A percentile compares a stretch with the other conserved stretches of the same genome.
phyloP scores from a whole-genome alignment of 2,113 vertebrate genomes.

The Aphelocoma coerulescens region DNA sequence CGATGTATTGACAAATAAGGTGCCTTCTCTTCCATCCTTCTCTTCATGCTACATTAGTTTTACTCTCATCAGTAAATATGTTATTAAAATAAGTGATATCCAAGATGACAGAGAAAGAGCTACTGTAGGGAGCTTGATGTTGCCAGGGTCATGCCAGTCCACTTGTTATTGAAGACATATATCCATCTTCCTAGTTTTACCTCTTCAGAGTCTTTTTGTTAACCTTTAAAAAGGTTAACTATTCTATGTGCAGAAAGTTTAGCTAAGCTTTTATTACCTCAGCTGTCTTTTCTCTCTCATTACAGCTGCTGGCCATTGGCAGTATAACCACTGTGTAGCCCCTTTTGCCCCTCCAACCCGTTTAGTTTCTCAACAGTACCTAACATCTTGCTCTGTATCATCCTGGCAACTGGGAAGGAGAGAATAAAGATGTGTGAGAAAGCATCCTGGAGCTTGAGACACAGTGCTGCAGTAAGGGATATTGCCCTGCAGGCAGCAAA shows the following conservation, averaged over 20 bases:
- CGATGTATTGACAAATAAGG: constrained; percentile 30
- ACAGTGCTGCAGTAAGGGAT: not conserved
- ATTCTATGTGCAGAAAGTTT: not conserved
- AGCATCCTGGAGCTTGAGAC: not conserved
- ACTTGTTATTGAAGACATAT: not conserved
- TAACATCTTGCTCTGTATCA: not conserved
- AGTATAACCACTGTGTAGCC: not conserved
- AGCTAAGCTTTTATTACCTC: not conserved
- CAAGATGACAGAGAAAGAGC: not conserved
- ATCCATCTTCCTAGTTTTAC: not conserved
- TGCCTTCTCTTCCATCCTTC: constrained; percentile 31
- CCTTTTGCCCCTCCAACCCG: accelerated
- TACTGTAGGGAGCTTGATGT: not conserved
- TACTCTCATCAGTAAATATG: constrained; percentile 42
- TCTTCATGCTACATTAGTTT: constrained; percentile 46
- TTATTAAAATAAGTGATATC: constrained; percentile 35
- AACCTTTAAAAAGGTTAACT: not conserved
- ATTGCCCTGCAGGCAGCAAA: not conserved
- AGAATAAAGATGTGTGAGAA: not conserved
- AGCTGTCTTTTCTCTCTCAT: not conserved
- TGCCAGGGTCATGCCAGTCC: not conserved
- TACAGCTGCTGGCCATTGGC: not conserved
- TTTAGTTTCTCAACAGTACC: not conserved
- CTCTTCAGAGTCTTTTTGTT: not conserved
- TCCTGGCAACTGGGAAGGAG: not conserved